These are phyloP conservation scores for Drosophila teissieri DNA, from an alignment of 1,140 invertebrate genomes.

Conservation along the genomic window DNA sequence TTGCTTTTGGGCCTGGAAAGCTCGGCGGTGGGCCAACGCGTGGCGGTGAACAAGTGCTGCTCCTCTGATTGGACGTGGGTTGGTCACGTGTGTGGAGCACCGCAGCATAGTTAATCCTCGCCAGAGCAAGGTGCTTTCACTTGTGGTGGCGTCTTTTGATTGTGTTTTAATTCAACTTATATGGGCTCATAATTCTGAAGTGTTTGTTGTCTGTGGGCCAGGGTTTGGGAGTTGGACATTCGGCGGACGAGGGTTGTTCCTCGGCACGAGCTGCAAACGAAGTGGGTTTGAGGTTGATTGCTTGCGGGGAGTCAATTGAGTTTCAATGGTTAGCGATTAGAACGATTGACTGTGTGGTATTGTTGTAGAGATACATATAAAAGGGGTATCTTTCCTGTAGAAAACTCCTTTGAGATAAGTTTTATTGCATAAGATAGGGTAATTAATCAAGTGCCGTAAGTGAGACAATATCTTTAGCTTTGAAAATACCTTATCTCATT, in stretches of 20 bases:
- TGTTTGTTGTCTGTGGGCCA: constrained; percentile 30
- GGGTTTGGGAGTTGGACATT: not conserved
- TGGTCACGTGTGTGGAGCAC: constrained; percentile 49
- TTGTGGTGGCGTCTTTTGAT: constrained; percentile 35
- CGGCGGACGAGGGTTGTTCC: constrained; percentile 16
- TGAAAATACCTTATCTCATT: no score
- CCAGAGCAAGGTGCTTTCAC: constrained; percentile 39
- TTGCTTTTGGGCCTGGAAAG: constrained; percentile 34
- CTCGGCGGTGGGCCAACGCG: constrained; percentile 38
- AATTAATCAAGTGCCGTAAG: no score
- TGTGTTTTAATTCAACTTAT: constrained; percentile 61
- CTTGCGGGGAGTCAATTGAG: constrained; percentile 14
- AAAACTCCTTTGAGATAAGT: no score
- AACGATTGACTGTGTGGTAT: not conserved
- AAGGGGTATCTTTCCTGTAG: not conserved
- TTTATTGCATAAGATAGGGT: no score
- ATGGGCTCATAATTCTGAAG: constrained; percentile 53
- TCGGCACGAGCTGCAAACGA: constrained; percentile 20
- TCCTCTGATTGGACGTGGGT: constrained; percentile 58
- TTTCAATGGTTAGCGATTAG: constrained; percentile 5
- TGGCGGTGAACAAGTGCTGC: constrained; percentile 58
- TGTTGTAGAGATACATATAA: not conserved
- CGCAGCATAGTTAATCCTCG: constrained; percentile 4
- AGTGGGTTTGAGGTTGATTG: constrained; percentile 32
- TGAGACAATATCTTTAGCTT: no score